These are phyloP conservation scores for Eupithecia insigniata DNA, from an alignment of 2,888 invertebrate species.

Conservation along the genomic window DNA sequence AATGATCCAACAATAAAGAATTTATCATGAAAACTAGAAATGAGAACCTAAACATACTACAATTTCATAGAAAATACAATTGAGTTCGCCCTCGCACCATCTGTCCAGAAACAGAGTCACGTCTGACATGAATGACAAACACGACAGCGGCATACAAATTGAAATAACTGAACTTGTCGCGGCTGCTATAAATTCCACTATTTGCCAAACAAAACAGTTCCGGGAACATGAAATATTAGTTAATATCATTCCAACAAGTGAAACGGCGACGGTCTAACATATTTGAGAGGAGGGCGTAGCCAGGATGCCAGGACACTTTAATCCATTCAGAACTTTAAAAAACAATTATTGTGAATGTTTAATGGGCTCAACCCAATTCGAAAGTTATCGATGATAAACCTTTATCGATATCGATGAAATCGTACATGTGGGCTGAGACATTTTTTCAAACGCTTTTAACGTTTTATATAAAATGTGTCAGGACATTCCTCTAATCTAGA, in stretches of 20 bases:
- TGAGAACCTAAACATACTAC: background rate
- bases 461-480: background rate
- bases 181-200: slow-evolving; percentile 52
- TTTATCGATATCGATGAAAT: too few species aligned
- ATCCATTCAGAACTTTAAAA: slow-evolving; percentile 8
- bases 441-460: background rate
- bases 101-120: slow-evolving; percentile 36
- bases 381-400: slow-evolving; percentile 1
- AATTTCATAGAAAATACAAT: slow-evolving; percentile 14
- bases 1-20: background rate
- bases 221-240: slow-evolving; percentile 53
- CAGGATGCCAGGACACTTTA: slow-evolving; percentile 8
- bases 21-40: background rate
- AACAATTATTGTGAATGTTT: slow-evolving; percentile 4
- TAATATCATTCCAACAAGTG: slow-evolving; percentile 49
- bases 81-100: slow-evolving; percentile 19
- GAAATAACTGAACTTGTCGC: slow-evolving; percentile 53
- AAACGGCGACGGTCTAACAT: slow-evolving; percentile 40
- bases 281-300: slow-evolving; percentile 40
- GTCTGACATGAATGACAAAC: slow-evolving; percentile 42
- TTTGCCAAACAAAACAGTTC: slow-evolving; percentile 53
- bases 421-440: background rate
- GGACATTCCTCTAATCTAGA: background rate
- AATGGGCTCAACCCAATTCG: background rate
- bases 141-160: slow-evolving; percentile 45